A percentile compares a stretch with the other conserved stretches of the same genome.
phyloP scores from a whole-genome alignment of 2,113 vertebrate genomes.

The Podarcis raffonei region DNA sequence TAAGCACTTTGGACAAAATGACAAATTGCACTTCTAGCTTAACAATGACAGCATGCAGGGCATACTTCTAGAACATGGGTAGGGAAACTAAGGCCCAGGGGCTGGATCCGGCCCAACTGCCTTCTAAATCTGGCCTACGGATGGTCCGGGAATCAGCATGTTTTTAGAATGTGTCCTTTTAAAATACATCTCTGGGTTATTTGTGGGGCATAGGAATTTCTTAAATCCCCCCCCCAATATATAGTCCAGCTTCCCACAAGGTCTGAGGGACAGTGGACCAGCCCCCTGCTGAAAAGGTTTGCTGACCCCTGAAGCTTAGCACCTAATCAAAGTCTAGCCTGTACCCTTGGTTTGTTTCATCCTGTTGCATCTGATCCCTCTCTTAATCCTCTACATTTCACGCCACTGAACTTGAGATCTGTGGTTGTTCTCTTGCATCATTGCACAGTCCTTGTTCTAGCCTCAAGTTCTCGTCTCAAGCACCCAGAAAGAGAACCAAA shows the following conservation, averaged over 20 bases:
- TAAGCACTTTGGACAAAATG: not conserved
- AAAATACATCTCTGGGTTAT: too few relatives aligned
- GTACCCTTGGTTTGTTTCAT: slow-evolving; percentile 18
- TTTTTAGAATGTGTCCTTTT: too few relatives aligned
- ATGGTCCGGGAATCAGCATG: too few relatives aligned
- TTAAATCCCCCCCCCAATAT: too few relatives aligned
- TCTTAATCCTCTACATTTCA: slow-evolving; percentile 12
- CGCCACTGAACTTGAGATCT: not conserved
- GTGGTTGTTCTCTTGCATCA: not conserved
- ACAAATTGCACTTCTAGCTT: not conserved
- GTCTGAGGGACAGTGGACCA: too few relatives aligned
- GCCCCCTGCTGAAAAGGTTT: too few relatives aligned
- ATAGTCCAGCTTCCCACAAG: too few relatives aligned
- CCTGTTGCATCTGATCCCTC: slow-evolving; percentile 20
- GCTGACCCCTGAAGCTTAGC: not conserved
- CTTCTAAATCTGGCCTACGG: too few relatives aligned
- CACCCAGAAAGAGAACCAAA: not conserved
- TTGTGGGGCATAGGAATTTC: too few relatives aligned
- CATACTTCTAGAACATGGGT: not conserved
- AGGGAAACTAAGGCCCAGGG: too few relatives aligned
- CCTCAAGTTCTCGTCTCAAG: not conserved
- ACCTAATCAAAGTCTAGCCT: not conserved
- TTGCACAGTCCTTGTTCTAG: not conserved
- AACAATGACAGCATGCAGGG: not conserved
- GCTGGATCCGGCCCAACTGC: too few relatives aligned